phyloP scores from a whole-genome alignment of 2,888 invertebrate species.

The Cyaniris semiargus region DNA sequence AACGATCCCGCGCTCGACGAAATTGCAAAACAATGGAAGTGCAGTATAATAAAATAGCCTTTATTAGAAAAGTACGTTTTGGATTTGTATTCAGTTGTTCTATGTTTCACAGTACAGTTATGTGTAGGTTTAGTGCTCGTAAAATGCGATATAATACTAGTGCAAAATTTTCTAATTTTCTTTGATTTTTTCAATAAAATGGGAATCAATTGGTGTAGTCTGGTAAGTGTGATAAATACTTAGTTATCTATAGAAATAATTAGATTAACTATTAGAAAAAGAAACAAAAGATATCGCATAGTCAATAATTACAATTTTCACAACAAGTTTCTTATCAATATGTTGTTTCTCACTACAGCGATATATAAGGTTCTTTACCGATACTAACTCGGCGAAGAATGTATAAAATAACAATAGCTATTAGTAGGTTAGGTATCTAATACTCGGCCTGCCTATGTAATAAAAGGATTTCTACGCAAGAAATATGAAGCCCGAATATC shows the following conservation, averaged over 20 bases:
- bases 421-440: not conserved
- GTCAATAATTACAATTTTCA: not conserved
- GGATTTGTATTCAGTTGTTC: not conserved
- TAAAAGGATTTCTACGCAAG: no score
- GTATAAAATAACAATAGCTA: not conserved
- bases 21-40: not conserved
- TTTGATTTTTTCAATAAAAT: not conserved
- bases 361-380: conserved; percentile 14
- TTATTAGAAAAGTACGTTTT: not conserved
- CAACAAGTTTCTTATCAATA: conserved; percentile 16
- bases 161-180: not conserved
- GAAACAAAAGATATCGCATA: not conserved
- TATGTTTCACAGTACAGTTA: conserved; percentile 7
- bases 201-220: not conserved
- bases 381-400: not conserved
- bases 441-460: no score
- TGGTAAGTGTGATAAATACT: conserved; percentile 2
- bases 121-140: not conserved
- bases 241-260: not conserved
- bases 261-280: not conserved
- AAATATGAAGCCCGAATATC: no score
- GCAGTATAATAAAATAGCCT: not conserved
- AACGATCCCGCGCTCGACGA: not conserved
- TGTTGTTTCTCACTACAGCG: not conserved
- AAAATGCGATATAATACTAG: not conserved